phyloP scores from a whole-genome alignment of 2,888 invertebrate genomes.

The Marasmarcha lunaedactyla region DNA sequence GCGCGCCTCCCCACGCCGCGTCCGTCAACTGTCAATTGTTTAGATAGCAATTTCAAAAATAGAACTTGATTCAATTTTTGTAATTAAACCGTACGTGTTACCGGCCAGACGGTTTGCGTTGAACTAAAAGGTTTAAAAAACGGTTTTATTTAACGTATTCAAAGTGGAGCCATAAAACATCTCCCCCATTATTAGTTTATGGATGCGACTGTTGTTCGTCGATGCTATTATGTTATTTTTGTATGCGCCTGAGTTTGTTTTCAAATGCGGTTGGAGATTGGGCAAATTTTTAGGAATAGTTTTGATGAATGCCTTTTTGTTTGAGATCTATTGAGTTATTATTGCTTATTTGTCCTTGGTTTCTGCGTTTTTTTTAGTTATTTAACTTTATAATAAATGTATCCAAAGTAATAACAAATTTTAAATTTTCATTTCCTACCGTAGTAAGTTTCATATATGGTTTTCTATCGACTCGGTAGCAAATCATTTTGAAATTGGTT shows the following conservation, averaged over 20 bases:
- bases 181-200: constrained; percentile 71
- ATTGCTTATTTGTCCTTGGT: constrained; percentile 11
- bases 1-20: neutral
- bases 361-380: constrained; percentile 18
- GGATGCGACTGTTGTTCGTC: constrained; percentile 49
- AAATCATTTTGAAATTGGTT: no score
- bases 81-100: constrained; percentile 36
- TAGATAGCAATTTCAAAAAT: constrained; percentile 29
- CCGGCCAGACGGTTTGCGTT: constrained; percentile 42
- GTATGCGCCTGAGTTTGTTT: constrained; percentile 60
- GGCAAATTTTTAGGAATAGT: constrained; percentile 30
- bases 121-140: constrained; percentile 59
- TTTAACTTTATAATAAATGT: no score
- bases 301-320: constrained; percentile 15
- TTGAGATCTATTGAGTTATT: constrained; percentile 31
- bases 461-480: no score
- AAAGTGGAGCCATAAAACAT: constrained; percentile 64
- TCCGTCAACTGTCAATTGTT: constrained; percentile 43
- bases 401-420: no score
- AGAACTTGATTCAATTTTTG: constrained; percentile 16
- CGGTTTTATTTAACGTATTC: constrained; percentile 40
- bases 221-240: constrained; percentile 63
- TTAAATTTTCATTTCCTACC: no score
- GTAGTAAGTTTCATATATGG: no score
- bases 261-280: constrained; percentile 55